Conservation (phyloP, 2,797 vertebrate species). For the Lacerta viridis region DNA sequence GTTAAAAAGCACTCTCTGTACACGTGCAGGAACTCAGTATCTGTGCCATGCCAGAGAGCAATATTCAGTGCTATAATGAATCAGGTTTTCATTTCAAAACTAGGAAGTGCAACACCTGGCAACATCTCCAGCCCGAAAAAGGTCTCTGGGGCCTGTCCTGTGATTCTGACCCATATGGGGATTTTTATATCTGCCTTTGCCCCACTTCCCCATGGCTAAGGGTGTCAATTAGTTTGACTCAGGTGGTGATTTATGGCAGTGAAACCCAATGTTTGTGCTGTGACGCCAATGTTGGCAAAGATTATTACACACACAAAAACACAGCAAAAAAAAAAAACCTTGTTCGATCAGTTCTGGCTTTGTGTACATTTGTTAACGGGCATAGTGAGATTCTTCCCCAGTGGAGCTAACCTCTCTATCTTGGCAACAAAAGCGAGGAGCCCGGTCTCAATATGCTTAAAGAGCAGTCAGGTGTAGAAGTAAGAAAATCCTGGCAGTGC, state of each 20-base stretch:
- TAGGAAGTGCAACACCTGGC: not conserved
- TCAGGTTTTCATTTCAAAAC: not conserved
- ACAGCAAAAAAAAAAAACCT: not conserved
- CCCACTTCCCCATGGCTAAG: not conserved
- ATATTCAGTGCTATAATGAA: not conserved
- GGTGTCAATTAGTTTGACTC: not conserved
- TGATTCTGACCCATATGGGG: not conserved
- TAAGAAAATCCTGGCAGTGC: constrained; percentile 57
- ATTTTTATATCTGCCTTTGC: not conserved
- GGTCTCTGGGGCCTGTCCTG: not conserved
- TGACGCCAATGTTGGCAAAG: not conserved
- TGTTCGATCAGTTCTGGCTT: not conserved
- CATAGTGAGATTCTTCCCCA: not conserved
- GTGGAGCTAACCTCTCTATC: constrained; percentile 10
- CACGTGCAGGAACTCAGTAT: not conserved
- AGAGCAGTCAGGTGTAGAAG: constrained; percentile 61
- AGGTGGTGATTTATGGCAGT: not conserved
- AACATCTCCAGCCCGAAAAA: not conserved
- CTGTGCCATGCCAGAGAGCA: not conserved
- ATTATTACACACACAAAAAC: not conserved
- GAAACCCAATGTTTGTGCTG: not conserved
- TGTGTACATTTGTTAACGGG: not conserved
- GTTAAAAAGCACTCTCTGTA: not conserved
- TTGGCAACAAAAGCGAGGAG: constrained; percentile 37
- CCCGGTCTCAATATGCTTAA: not conserved